phyloP scores from a whole-genome alignment of 2,113 vertebrate species.

The Corapipo altera region DNA sequence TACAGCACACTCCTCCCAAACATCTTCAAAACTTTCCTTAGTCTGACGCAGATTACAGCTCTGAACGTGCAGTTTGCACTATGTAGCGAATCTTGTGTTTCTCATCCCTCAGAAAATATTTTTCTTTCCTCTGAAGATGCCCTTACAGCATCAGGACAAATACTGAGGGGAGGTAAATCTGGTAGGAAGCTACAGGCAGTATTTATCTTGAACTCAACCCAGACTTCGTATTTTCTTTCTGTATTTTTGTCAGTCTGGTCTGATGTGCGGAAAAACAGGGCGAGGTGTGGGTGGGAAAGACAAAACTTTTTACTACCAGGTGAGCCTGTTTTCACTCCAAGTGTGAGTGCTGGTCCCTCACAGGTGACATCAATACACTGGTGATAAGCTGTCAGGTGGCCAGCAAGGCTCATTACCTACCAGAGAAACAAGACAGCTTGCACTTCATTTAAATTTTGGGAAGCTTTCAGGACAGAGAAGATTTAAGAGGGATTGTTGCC shows the following conservation, averaged over 20 bases:
- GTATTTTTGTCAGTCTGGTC: not conserved
- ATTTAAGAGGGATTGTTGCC: not conserved
- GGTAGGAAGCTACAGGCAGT: not conserved
- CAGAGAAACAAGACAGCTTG: not conserved
- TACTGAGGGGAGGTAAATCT: not conserved
- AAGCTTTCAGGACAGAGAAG: not conserved
- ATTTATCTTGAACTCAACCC: not conserved
- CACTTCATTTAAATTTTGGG: not conserved
- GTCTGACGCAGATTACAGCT: not conserved
- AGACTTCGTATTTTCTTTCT: not conserved
- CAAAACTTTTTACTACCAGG: not conserved
- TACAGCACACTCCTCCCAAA: not conserved
- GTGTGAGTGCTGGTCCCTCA: not conserved
- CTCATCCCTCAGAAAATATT: not conserved
- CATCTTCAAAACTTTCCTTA: constrained; percentile 21
- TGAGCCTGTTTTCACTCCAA: not conserved
- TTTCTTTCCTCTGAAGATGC: not conserved
- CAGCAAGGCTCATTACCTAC: not conserved
- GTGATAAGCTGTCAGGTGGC: not conserved
- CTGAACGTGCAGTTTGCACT: not conserved
- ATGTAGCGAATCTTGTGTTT: not conserved
- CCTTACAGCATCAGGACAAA: not conserved
- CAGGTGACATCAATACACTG: not conserved
- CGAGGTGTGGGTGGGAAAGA: rapidly evolving
- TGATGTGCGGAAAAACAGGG: not conserved